Percentiles rank a stretch among this genome's conserved stretches.
Evolutionary conservation across 2,797 vertebrate genomes (phyloP).

Genomic region (Gymnoscopelus braueri): DNA sequence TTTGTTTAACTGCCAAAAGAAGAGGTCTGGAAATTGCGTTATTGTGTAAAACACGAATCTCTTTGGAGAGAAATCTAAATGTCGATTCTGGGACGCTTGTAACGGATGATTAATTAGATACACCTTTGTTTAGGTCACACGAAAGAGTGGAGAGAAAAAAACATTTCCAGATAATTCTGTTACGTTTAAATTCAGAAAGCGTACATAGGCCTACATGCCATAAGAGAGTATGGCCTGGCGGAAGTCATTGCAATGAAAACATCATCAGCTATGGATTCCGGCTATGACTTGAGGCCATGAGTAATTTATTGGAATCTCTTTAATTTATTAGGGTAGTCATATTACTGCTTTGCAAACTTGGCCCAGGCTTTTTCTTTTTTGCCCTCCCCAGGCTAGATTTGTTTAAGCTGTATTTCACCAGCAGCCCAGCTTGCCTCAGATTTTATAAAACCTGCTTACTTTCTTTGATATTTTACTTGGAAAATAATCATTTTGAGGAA

Average conservation of each 20-base stretch:
- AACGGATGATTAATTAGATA: constrained; percentile 6
- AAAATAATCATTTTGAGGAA: constrained; percentile 40
- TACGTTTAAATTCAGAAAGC: constrained; percentile 24
- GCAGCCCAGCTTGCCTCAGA: constrained; percentile 30
- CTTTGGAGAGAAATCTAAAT: constrained; percentile 25
- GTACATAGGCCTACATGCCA: constrained; percentile 25
- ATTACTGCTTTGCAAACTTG: constrained; percentile 46
- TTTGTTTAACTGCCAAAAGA: constrained; percentile 55
- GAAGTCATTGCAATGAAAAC: constrained; percentile 28
- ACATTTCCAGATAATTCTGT: constrained; percentile 18
- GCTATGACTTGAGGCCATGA: constrained; percentile 41
- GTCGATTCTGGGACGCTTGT: constrained; percentile 9
- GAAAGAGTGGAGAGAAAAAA: constrained; percentile 9
- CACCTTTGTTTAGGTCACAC: constrained; percentile 18
- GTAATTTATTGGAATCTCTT: constrained; percentile 50
- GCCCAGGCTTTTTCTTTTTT: constrained; percentile 21
- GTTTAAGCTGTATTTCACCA: constrained; percentile 47
- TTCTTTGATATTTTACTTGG: constrained; percentile 37
- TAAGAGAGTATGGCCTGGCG: constrained; percentile 24
- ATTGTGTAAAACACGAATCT: constrained; percentile 6
- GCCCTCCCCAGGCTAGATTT: constrained; percentile 28
- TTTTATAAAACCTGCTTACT: constrained; percentile 41
- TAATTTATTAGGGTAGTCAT: constrained; percentile 61
- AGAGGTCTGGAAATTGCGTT: constrained; percentile 28
- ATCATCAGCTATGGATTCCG: constrained; percentile 37